Conservation (phyloP, 1,140 invertebrate genomes). For the Hydropsyche tenuis region DNA sequence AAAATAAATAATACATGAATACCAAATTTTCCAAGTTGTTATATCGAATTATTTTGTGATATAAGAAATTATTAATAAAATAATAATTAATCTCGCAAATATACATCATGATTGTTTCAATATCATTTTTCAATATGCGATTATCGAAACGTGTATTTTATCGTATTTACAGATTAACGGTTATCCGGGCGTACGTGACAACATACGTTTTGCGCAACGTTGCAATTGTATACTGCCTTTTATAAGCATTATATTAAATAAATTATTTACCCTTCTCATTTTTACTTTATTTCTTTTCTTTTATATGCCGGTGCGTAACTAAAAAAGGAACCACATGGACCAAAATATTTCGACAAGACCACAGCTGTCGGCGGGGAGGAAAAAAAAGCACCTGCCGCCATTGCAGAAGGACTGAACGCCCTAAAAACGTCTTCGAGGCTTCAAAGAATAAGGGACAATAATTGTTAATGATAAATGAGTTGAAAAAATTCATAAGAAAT, state of each 20-base stretch:
- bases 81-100: too few relatives aligned
- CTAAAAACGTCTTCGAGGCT: background rate
- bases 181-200: background rate
- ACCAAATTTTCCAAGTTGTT: too few relatives aligned
- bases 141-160: too few relatives aligned
- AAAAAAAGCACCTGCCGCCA: conserved; percentile 30
- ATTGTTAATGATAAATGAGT: background rate
- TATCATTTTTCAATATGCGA: too few relatives aligned
- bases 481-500: background rate
- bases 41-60: too few relatives aligned
- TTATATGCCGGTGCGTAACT: too few relatives aligned
- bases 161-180: background rate
- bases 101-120: too few relatives aligned
- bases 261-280: too few relatives aligned
- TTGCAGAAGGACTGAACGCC: conserved; percentile 6
- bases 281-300: too few relatives aligned
- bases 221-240: conserved; percentile 20
- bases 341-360: conserved; percentile 39
- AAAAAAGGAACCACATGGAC: conserved; percentile 38
- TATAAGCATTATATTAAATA: background rate
- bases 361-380: conserved; percentile 30
- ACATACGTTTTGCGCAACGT: conserved; percentile 27
- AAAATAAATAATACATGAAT: too few relatives aligned
- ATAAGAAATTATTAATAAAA: too few relatives aligned
- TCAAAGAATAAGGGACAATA: background rate